A percentile compares a stretch with the other conserved stretches of the same genome.
Conservation (phyloP, 2,888 invertebrate genomes). For the Drosophila demipolita region DNA sequence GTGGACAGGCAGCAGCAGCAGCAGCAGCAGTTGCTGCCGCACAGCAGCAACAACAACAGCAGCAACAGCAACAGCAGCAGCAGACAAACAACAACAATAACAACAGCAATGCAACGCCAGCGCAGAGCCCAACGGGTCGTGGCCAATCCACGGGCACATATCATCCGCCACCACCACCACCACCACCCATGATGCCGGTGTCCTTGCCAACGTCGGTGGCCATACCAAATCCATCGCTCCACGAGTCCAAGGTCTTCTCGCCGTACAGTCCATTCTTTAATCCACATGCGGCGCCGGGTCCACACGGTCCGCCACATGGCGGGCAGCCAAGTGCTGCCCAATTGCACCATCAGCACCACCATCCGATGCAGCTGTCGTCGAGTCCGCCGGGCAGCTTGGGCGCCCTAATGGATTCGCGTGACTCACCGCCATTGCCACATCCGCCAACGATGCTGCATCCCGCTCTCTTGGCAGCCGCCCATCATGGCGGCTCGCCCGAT, state of each 20-base stretch:
- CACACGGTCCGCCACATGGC: conserved; percentile 85
- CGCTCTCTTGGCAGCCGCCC: conserved; percentile 92
- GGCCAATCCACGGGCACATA: conserved; percentile 84
- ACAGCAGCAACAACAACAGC: conserved; percentile 84
- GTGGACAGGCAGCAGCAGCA: conserved; percentile 53
- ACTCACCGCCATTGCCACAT: conserved; percentile 94
- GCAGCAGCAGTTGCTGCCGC: conserved; percentile 55
- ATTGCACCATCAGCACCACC: conserved; percentile 81
- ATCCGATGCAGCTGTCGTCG: conserved; percentile 83
- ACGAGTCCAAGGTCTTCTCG: conserved; percentile 97
- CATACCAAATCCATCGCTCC: conserved; percentile 97
- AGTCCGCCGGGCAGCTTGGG: conserved; percentile 88
- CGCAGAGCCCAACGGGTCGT: conserved; percentile 89
- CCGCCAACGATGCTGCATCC: conserved; percentile 94
- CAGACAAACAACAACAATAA: conserved; percentile 44
- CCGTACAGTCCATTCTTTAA: conserved; percentile 96
- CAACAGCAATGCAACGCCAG: conserved; percentile 83
- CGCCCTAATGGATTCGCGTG: conserved; percentile 88
- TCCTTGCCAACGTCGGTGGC: conserved; percentile 98
- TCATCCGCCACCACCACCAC: conserved; percentile 87
- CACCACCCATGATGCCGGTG: conserved; percentile 93
- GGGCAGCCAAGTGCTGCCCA: conserved; percentile 85
- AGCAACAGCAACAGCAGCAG: conserved; percentile 57
- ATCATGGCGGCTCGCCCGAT: conserved; percentile 93
- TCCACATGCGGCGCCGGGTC: conserved; percentile 85